Conservation (phyloP, 2,888 invertebrate species). For the Isoperla grammatica region DNA sequence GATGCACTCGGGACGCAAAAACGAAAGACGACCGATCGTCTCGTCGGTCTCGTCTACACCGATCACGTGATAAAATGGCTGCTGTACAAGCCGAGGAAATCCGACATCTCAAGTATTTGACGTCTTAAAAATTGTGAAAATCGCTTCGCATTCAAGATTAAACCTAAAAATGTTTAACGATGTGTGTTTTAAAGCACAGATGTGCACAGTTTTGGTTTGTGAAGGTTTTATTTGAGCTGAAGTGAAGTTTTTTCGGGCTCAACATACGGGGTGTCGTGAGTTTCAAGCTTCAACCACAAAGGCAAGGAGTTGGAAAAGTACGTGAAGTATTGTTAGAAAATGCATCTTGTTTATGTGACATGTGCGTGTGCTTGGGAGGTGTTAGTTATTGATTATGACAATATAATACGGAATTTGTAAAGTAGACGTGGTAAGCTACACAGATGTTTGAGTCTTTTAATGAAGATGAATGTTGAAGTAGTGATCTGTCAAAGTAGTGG, state of each 20-base stretch:
- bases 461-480: too few species aligned
- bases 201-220: not conserved
- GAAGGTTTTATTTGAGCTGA: not conserved
- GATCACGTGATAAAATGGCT: constrained; percentile 8
- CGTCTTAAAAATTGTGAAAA: not conserved
- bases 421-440: too few species aligned
- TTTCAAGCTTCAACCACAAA: constrained; percentile 17
- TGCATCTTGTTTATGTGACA: constrained; percentile 1
- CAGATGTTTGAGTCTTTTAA: too few species aligned
- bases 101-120: not conserved
- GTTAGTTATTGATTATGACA: constrained; percentile 4
- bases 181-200: not conserved
- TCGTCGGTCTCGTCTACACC: not conserved
- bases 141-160: not conserved
- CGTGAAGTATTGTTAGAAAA: not conserved
- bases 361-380: not conserved
- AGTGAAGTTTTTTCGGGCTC: not conserved
- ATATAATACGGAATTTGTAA: too few species aligned
- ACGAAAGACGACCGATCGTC: not conserved
- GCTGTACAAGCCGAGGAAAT: not conserved
- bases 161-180: not conserved
- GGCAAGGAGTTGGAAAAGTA: constrained; percentile 24
- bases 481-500: too few species aligned
- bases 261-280: not conserved
- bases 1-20: not conserved